Base-by-base conservation (phyloP, 1,140 invertebrate genomes). In the Zaprionus inermis region DNA sequence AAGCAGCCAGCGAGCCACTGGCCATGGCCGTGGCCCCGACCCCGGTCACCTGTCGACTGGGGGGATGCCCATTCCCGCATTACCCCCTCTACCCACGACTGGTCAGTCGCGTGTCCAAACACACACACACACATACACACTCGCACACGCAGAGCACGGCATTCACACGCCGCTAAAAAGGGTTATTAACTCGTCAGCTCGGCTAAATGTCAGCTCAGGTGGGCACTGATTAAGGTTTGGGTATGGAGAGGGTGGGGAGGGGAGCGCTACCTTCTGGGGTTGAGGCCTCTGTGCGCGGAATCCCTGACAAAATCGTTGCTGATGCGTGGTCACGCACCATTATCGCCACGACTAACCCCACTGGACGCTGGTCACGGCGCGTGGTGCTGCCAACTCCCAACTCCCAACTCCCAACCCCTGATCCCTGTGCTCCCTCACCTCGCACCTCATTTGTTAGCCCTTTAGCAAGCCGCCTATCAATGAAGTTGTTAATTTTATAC, bases 261-360 rank as follows among this genome's bases (percentile, higher is more conserved):
- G 7, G 14, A 7, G 38, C n/a, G 5, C 38, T 14, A 3, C 38
- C 11, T 56, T 38, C 4, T 18, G 32, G 20, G 16, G 2, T 49
- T 58, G n/a, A 12, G 34, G 6, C 12, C 41, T 20, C 41, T 20
- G 20, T 36, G 38, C 55, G 55, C 61, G 64, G 72, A 67, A 63
- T 81, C 77, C 64, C 79, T 79, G 84, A 84, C 77, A 89, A 89
- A 89, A 89, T 89, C 80, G 85, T 81, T 90, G 72, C 78, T 89
- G 85, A 91, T 91, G 90, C 90, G 82, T 90, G 90, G 90, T 91
- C 90, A 91, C 90, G 90, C 90, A 91, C 83, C 80, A 90, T 91
- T 91, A 88, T 91, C 73, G 68, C 75, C 64, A 46, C 60, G 46
- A 55, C 54, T 44, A 46, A 69, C 56, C 61, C 46, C 70, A 32